These are phyloP conservation scores for Plebejus melissa DNA, from an alignment of 2,888 invertebrate species.

Conservation along the genomic window DNA sequence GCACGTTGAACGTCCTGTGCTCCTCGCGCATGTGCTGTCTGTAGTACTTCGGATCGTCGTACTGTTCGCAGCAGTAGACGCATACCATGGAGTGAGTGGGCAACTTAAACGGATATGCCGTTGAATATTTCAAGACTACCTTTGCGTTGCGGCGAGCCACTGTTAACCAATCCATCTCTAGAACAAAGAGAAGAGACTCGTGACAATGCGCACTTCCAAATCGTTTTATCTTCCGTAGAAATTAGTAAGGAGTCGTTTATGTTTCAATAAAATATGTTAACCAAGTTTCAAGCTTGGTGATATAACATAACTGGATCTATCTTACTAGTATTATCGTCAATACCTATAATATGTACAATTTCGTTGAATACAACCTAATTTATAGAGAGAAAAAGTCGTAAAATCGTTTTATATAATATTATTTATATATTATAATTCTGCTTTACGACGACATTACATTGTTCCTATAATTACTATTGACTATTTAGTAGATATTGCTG, in stretches of 20 bases:
- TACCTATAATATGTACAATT: not conserved
- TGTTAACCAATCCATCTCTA: constrained; percentile 58
- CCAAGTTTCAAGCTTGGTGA: not conserved
- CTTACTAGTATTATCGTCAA: not conserved
- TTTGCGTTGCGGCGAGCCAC: constrained; percentile 59
- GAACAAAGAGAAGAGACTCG: constrained; percentile 58
- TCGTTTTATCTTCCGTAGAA: constrained; percentile 29
- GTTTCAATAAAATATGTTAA: not conserved
- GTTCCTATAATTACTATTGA: too few relatives aligned
- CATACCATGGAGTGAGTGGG: constrained; percentile 56
- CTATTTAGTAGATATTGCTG: too few relatives aligned
- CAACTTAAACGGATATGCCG: constrained; percentile 60
- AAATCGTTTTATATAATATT: not conserved
- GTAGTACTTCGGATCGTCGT: constrained; percentile 48
- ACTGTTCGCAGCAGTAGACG: constrained; percentile 56
- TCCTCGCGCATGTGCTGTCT: constrained; percentile 52
- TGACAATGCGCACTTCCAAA: constrained; percentile 39
- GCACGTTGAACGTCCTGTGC: constrained; percentile 48
- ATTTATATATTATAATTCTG: too few relatives aligned
- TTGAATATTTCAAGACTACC: constrained; percentile 55
- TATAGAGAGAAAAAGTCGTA: not conserved
- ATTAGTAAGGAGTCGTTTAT: constrained; percentile 6
- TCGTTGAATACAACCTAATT: not conserved
- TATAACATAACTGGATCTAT: not conserved
- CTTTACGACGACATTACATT: too few relatives aligned